These are phyloP conservation scores for Prolemur simus DNA, from an alignment of 2,113 vertebrate genomes.

Conservation along the genomic window DNA sequence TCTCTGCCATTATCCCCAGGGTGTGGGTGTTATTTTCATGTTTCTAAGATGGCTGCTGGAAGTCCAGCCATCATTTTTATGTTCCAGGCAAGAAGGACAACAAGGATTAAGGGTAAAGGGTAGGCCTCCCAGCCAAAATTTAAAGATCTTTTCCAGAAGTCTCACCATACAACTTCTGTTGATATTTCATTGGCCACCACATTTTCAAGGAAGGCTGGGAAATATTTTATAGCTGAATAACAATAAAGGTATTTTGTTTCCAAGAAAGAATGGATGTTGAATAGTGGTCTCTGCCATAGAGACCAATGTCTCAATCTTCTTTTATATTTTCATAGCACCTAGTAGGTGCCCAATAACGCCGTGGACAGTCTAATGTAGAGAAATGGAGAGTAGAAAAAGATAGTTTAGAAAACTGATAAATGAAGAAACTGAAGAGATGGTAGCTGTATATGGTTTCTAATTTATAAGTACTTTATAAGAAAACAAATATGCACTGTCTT, in stretches of 20 bases:
- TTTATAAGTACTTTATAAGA: not conserved
- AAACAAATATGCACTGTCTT: not conserved
- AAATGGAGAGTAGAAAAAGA: not conserved
- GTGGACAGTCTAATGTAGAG: not conserved
- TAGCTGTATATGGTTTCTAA: not conserved
- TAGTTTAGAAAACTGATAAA: not conserved
- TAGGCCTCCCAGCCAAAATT: not conserved
- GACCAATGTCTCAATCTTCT: not conserved
- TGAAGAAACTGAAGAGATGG: not conserved
- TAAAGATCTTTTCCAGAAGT: constrained; percentile 24
- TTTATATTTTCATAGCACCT: not conserved
- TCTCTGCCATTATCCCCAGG: not conserved
- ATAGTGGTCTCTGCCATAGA: not conserved
- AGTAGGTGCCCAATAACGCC: not conserved
- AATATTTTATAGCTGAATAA: not conserved
- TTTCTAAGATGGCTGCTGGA: not conserved
- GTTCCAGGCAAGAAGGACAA: not conserved
- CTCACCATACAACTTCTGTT: not conserved
- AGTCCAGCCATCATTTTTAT: not conserved
- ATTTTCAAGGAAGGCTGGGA: not conserved
- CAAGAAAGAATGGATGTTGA: not conserved
- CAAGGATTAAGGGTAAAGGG: not conserved
- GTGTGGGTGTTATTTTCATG: not conserved
- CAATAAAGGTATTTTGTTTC: not conserved
- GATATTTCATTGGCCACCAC: not conserved